Base-by-base conservation (phyloP, 2,888 invertebrate species). In the Sepiola atlantica region DNA sequence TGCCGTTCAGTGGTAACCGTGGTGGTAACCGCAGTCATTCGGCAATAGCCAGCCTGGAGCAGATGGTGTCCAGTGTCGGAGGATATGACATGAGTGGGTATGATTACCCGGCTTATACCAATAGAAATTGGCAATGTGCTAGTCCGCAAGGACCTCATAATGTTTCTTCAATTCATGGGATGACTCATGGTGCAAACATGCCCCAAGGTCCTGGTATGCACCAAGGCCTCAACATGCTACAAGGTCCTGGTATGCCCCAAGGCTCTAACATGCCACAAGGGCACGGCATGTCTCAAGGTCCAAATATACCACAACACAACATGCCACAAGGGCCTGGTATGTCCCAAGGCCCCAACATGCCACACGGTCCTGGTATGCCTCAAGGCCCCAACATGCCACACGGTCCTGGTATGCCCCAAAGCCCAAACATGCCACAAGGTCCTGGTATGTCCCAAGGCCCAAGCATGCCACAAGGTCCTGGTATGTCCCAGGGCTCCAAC, bases 11-110 rank as follows among this genome's bases (percentile, higher is more conserved):
- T 35, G 92, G 92, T 92, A 92, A 92, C 55, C 92, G 55, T n/a
- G 57, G n/a, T 57, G 57, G 93, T 61, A 93, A 94, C 94, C 91
- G 54, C 24, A 92, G 61, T 92, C 91, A 91, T 61, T 94, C 94
- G 35, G 92, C 92, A 55, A 94, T 94, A 57, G 92, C 91, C 57
- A 94, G 92, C 91, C 94, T 94, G 94, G 94, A 91, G 92, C 91
- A 94, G 55, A 91, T 94, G 91, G 94, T 94, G 61, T 92, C 92
- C 32, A 94, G 35, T 55, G 94, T 94, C 14, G 94, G 91, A 55
- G 94, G 94, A 21, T 94, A 90, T 94, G 90, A 94, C 24, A 93
- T 55, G n/a, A 92, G 35, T 92, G 93, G 93, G 12, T 93, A 93
- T 54, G 93, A 93, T 55, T 93, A 93, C 55, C 54, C 92, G 28